A percentile compares a stretch with the other conserved stretches of the same genome.
These are phyloP conservation scores for Amphilophus citrinellus DNA, from an alignment of 2,113 vertebrate genomes.

Conservation along the genomic window DNA sequence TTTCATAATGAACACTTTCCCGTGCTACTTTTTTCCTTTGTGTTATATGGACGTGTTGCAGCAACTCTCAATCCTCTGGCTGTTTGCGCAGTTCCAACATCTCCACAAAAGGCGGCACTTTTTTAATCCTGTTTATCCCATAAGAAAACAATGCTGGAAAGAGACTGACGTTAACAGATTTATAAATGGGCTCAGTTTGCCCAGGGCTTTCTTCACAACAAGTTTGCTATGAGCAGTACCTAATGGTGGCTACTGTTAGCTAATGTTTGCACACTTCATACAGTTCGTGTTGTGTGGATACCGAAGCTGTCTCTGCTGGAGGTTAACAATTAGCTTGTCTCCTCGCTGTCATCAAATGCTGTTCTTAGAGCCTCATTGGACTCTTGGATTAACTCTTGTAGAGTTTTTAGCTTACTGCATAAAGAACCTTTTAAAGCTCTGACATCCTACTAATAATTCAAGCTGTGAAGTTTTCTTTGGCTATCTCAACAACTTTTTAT, in stretches of 20 bases:
- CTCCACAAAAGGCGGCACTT: background rate
- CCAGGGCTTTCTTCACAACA: background rate
- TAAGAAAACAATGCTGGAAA: background rate
- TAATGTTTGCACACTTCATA: background rate
- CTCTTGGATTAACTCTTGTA: background rate
- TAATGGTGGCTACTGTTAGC: background rate
- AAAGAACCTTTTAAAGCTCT: background rate
- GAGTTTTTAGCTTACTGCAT: background rate
- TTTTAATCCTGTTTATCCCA: background rate
- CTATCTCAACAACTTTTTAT: too few relatives aligned
- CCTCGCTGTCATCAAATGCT: too few relatives aligned
- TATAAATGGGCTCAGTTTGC: rapidly evolving
- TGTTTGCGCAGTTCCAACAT: background rate
- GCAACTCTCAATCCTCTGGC: background rate
- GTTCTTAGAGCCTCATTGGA: background rate
- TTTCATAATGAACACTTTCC: background rate
- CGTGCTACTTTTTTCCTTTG: background rate
- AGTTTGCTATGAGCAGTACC: background rate
- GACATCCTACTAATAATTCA: background rate
- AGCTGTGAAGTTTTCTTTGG: background rate
- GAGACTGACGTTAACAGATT: background rate
- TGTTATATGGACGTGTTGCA: background rate
- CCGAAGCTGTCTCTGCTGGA: background rate
- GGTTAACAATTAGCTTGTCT: too few relatives aligned
- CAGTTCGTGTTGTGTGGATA: background rate